phyloP scores from a whole-genome alignment of 2,797 vertebrate species.

The Paramormyrops hopkinsi region DNA sequence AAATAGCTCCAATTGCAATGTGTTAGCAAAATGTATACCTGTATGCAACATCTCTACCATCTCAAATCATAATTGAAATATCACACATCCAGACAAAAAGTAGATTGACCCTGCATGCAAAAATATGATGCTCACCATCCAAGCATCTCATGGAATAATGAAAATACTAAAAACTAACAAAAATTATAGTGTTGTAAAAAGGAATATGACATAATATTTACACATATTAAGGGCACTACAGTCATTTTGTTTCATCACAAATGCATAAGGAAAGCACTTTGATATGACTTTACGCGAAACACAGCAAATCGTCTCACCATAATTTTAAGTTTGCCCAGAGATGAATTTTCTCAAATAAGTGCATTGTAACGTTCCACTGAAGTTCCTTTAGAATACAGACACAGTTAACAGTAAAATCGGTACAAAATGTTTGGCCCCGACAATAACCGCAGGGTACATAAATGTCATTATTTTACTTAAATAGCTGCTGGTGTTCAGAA shows the following conservation, averaged over 20 bases:
- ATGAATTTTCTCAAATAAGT: slow-evolving; percentile 8
- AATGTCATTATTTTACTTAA: neutral
- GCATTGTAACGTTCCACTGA: slow-evolving; percentile 7
- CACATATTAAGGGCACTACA: neutral
- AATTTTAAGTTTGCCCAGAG: slow-evolving; percentile 4
- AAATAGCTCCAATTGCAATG: neutral
- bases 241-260: neutral
- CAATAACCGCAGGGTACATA: neutral
- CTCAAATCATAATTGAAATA: neutral
- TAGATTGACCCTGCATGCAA: slow-evolving; percentile 19
- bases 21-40: neutral
- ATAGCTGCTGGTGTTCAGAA: slow-evolving; percentile 22
- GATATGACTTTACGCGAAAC: neutral
- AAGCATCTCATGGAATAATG: neutral
- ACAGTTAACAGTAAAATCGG: neutral
- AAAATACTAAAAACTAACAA: neutral
- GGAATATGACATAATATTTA: neutral
- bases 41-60: neutral
- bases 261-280: neutral
- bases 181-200: neutral
- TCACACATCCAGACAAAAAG: neutral
- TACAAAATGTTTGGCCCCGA: neutral
- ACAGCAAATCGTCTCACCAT: neutral
- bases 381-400: neutral
- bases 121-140: neutral